Evolutionary conservation across 2,113 vertebrate genomes (phyloP).

Genomic region (Mastomys coucha): DNA sequence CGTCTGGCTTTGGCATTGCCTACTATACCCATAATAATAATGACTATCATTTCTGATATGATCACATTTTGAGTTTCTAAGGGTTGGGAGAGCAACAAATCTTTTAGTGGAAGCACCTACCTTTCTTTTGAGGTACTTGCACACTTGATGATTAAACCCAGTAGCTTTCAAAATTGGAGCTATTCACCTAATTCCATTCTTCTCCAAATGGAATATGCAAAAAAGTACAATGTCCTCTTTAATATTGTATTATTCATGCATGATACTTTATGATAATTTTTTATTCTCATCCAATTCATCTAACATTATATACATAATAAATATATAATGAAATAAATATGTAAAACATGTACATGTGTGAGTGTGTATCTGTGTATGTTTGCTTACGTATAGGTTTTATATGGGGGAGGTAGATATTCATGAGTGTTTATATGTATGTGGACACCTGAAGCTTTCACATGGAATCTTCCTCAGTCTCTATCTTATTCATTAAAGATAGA

Average conservation of each 20-base stretch:
- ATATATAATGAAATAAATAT: background rate
- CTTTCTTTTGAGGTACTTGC: background rate
- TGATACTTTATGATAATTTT: too few relatives aligned
- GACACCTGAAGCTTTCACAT: background rate
- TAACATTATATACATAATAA: background rate
- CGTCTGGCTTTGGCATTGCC: background rate
- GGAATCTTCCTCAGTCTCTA: background rate
- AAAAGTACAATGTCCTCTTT: background rate
- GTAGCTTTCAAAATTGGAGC: background rate
- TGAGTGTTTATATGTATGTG: too few relatives aligned
- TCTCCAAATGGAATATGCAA: background rate
- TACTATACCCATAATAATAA: background rate
- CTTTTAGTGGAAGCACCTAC: background rate
- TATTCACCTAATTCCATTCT: background rate
- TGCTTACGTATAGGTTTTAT: background rate
- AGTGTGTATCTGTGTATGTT: too few relatives aligned
- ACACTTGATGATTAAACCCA: background rate
- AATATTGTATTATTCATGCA: background rate
- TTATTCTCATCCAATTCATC: accelerated
- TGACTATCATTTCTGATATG: background rate
- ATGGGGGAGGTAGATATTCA: background rate
- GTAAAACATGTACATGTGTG: background rate
- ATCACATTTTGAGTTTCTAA: background rate
- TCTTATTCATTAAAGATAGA: background rate
- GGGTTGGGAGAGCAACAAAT: background rate